Evolutionary conservation across 2,888 invertebrate species (phyloP).

Genomic region (Adineta ricciae): DNA sequence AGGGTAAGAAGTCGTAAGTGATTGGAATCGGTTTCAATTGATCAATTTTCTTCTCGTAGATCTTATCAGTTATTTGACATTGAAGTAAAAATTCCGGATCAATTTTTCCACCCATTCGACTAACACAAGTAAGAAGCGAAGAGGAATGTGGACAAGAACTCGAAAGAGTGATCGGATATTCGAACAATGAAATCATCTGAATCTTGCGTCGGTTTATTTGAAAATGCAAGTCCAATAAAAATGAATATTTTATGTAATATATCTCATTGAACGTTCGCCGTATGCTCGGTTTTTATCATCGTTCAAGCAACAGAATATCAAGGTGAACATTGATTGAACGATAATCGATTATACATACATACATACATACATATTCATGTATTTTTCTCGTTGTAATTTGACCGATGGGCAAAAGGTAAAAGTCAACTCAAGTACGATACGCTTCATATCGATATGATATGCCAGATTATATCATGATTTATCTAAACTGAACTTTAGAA

Average conservation of each 20-base stretch:
- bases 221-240: too few species aligned
- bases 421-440: not conserved
- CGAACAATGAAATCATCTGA: not conserved
- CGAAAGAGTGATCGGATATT: not conserved
- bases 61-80: conserved; percentile 7
- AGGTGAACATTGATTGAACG: not conserved
- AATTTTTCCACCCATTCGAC: not conserved
- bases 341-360: not conserved
- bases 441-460: not conserved
- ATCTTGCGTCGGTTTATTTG: not conserved
- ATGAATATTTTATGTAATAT: not conserved
- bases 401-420: not conserved
- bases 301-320: not conserved
- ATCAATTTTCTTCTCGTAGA: not conserved
- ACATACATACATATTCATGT: not conserved
- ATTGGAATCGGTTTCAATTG: not conserved
- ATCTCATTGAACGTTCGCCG: not conserved
- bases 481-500: too few species aligned
- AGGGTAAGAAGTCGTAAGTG: not conserved
- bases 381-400: not conserved
- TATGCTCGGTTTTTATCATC: not conserved
- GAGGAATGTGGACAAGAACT: not conserved
- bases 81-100: not conserved
- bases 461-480: not conserved
- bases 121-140: not conserved